Evolutionary conservation across 2,113 vertebrate species (phyloP).

Genomic region (Pluvialis apricaria): DNA sequence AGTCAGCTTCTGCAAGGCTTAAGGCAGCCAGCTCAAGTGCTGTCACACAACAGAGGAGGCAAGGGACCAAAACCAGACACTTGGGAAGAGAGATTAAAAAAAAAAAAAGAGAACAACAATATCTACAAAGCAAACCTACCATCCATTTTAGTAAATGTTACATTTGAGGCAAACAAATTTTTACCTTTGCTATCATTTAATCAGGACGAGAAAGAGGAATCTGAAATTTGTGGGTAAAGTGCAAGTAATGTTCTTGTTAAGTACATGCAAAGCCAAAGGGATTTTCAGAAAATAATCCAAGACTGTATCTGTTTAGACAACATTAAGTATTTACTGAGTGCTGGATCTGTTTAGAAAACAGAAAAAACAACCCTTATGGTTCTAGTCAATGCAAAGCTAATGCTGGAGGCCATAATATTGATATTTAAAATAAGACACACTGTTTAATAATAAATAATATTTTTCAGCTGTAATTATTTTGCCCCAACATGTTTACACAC

Average conservation of each 20-base stretch:
- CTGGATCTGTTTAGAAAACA: background rate
- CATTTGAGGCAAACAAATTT: background rate
- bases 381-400: background rate
- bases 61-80: background rate
- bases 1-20: background rate
- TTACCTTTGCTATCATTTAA: background rate
- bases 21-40: background rate
- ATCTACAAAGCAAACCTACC: background rate
- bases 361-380: background rate
- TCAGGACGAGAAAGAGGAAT: background rate
- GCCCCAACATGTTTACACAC: background rate
- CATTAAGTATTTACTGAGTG: background rate
- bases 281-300: background rate
- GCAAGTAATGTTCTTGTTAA: background rate
- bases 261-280: background rate
- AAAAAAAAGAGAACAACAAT: background rate
- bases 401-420: background rate
- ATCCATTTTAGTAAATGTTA: background rate
- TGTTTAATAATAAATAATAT: constrained; percentile 10
- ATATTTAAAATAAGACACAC: background rate
- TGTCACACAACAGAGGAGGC: background rate
- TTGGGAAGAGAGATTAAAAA: background rate
- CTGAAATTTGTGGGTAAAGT: background rate
- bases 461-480: background rate
- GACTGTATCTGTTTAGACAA: background rate